Evolutionary conservation across 2,888 invertebrate genomes (phyloP), one percentile per base, ranked within the genome.

Genomic region (Agrochola lychnidis): DNA sequence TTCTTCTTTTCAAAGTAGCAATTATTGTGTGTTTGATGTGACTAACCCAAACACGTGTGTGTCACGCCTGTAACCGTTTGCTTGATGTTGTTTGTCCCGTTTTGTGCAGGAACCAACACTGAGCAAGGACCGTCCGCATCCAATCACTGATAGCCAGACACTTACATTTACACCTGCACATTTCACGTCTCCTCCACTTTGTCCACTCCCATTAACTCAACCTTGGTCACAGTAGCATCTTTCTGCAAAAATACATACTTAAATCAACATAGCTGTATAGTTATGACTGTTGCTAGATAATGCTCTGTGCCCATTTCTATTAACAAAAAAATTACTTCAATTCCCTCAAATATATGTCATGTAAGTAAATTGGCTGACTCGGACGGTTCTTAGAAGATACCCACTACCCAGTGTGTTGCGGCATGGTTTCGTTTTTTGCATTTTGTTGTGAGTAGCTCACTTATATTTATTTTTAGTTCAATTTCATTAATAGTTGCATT

Each of bases 371-470:
- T 91, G 92, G 92, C 92, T 90, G 89, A 88, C 84, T 87, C 86
- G 91, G 93, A 91, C 93, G 94, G 93, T 94, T 93, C 93, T 92
- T 92, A 79, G 93, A 92, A 94, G 95, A 94, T 85, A 86, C 83
- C 89, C 89, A 87, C 88, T 89, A 88, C 90, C 91, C 92, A 90
- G 92, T 93, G 92, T 92, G 93, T 93, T 90, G 95, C 95, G 91
- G 96, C 96, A 96, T 96, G 96, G 93, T 96, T 94, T 93, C 93
- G 92, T 95, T 96, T 82, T 95, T 94, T 95, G 95, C 96, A 95
- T 96, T 96, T 93, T 94, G 94, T 96, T 96, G 96, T 97, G 94
- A 96, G 96, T 96, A 96, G 96, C 88, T 89, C 88, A 84, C 61
- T 79, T 87, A 82, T 78, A 74, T 80, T 77, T 79, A 73, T 75